Conservation (phyloP, 2,888 invertebrate genomes). For the Leptopterna dolabrata region DNA sequence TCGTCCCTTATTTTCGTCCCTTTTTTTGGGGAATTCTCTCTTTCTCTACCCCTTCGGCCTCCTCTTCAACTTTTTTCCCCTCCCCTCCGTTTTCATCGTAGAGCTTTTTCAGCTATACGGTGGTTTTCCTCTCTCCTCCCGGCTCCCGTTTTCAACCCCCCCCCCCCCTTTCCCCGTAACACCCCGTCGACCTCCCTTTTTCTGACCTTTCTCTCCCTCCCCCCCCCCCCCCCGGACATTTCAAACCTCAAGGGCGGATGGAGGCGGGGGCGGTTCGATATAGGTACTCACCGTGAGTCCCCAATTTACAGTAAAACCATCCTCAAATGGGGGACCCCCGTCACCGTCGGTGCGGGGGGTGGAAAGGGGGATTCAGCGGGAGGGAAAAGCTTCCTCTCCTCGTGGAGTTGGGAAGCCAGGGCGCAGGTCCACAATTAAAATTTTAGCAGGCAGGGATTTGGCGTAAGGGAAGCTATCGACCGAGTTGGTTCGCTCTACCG, state of each 20-base stretch:
- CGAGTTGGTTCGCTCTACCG: constrained; percentile 67
- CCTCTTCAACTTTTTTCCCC: constrained; percentile 58
- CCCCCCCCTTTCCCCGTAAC: constrained; percentile 59
- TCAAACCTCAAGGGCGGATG: neutral
- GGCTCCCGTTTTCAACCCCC: constrained; percentile 37
- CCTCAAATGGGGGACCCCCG: constrained; percentile 6
- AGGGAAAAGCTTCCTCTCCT: constrained; percentile 9
- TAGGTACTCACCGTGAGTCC: constrained; percentile 49
- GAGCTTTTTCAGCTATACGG: constrained; percentile 50
- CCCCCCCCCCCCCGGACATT: constrained; percentile 10
- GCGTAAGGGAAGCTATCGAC: constrained; percentile 47
- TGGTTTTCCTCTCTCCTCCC: constrained; percentile 58
- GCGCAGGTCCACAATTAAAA: constrained; percentile 66
- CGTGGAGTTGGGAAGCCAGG: constrained; percentile 34
- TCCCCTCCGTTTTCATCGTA: constrained; percentile 56
- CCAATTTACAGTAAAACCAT: constrained; percentile 31
- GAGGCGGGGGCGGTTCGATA: constrained; percentile 21
- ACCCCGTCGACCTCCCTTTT: constrained; percentile 38
- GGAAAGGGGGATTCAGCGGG: constrained; percentile 48
- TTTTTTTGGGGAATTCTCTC: constrained; percentile 66
- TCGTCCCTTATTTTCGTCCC: constrained; percentile 24
- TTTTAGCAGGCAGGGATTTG: constrained; percentile 57
- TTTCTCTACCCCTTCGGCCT: constrained; percentile 68
- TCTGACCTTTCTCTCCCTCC: constrained; percentile 42
- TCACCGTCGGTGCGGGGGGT: constrained; percentile 50